These are phyloP conservation scores for Lordiphosa collinella DNA, from an alignment of 1,140 invertebrate species.

Conservation along the genomic window DNA sequence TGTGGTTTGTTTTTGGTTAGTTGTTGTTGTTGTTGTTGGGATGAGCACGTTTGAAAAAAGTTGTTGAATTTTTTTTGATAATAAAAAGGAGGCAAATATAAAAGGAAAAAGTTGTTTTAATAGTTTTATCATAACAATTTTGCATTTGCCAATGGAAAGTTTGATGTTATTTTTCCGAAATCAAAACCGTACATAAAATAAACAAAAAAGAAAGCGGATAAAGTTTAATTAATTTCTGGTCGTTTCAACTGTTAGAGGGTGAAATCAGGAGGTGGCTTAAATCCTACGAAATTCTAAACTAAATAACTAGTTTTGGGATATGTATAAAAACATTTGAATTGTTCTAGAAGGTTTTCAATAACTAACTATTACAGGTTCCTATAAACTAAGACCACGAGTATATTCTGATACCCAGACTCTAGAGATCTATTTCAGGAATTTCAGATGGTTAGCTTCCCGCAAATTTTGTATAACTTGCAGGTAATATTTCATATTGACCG, in stretches of 20 bases:
- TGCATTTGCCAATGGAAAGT: conserved; percentile 36
- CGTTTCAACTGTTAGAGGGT: neutral
- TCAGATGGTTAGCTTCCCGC: no score
- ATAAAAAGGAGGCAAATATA: conserved; percentile 73
- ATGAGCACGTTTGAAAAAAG: conserved; percentile 70
- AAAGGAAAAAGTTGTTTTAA: conserved; percentile 77
- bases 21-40: conserved; percentile 36
- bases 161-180: neutral
- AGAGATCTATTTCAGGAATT: no score
- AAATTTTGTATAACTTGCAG: no score
- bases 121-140: conserved; percentile 75
- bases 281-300: no score
- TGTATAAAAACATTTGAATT: no score
- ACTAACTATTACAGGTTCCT: no score
- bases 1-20: conserved; percentile 57
- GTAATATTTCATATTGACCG: no score
- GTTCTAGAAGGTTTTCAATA: no score
- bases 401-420: no score
- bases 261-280: no score
- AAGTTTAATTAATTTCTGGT: conserved; percentile 5
- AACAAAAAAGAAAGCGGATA: conserved; percentile 13
- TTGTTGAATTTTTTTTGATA: conserved; percentile 62
- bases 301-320: no score
- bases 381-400: no score
- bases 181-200: conserved; percentile 1